phyloP scores from a whole-genome alignment of 2,888 invertebrate genomes.

The Cacoxenus indagator region DNA sequence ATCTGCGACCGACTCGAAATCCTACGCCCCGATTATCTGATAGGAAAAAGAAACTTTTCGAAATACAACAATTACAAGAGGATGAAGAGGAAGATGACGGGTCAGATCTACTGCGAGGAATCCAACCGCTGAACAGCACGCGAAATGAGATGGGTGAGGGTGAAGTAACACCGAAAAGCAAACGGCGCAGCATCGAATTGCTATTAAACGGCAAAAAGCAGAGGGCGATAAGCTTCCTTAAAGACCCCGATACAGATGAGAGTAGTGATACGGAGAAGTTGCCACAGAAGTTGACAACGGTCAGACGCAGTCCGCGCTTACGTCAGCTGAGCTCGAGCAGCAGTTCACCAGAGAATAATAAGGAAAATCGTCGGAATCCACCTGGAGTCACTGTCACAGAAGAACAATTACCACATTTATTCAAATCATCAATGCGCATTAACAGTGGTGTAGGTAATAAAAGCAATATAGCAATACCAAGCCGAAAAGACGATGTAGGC shows the following conservation, averaged over 20 bases:
- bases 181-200: slow-evolving; percentile 26
- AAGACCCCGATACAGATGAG: slow-evolving; percentile 3
- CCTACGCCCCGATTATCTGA: slow-evolving; percentile 75
- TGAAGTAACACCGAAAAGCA: slow-evolving; percentile 29
- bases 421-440: slow-evolving; percentile 62
- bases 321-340: slow-evolving; percentile 32
- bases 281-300: slow-evolving; percentile 6
- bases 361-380: slow-evolving; percentile 44
- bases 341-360: slow-evolving; percentile 54
- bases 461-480: slow-evolving; percentile 4
- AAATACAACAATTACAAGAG: slow-evolving; percentile 38
- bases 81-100: slow-evolving; percentile 47
- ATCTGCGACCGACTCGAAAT: slow-evolving; percentile 49
- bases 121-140: slow-evolving; percentile 45
- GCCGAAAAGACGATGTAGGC: not conserved
- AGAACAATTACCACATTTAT: slow-evolving; percentile 60
- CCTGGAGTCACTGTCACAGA: slow-evolving; percentile 20
- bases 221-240: slow-evolving; percentile 30
- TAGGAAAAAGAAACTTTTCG: slow-evolving; percentile 77
- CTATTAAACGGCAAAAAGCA: slow-evolving; percentile 27
- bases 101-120: slow-evolving; percentile 47
- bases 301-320: slow-evolving; percentile 34
- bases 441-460: slow-evolving; percentile 39
- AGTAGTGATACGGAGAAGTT: slow-evolving; percentile 22
- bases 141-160: slow-evolving; percentile 1